Conservation (phyloP, 2,888 invertebrate genomes). For the Drosophila aldrichi region DNA sequence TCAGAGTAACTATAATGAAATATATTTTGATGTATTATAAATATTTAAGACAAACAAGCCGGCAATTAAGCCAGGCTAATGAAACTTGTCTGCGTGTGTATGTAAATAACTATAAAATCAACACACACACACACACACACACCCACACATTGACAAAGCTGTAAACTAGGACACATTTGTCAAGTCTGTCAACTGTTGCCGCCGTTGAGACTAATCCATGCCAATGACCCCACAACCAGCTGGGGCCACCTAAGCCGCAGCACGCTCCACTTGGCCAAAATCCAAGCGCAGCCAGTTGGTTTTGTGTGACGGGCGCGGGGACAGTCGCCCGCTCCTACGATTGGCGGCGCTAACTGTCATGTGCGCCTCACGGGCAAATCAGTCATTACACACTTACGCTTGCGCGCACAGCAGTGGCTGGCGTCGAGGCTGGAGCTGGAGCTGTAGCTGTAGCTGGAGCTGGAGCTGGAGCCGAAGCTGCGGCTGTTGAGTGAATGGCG, state of each 20-base stretch:
- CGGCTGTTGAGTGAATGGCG: constrained; percentile 12
- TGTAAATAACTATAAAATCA: constrained; percentile 35
- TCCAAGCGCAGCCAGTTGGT: constrained; percentile 64
- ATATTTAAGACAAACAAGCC: constrained; percentile 49
- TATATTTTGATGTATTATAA: constrained; percentile 41
- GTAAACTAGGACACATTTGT: constrained; percentile 63
- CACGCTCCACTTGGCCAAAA: constrained; percentile 77
- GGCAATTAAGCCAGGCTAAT: constrained; percentile 57
- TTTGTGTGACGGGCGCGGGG: constrained; percentile 39
- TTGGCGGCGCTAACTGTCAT: constrained; percentile 50
- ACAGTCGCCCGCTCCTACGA: constrained; percentile 19
- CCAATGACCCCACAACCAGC: constrained; percentile 69
- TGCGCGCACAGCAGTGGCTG: constrained; percentile 49
- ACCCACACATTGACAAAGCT: constrained; percentile 6
- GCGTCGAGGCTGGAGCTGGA: constrained; percentile 15
- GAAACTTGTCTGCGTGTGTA: constrained; percentile 28
- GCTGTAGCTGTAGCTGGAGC: neutral
- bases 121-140: constrained; percentile 26
- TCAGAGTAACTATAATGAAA: constrained; percentile 27
- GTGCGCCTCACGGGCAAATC: constrained; percentile 73
- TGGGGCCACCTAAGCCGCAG: constrained; percentile 75
- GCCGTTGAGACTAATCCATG: constrained; percentile 57
- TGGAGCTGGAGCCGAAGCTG: constrained; percentile 14
- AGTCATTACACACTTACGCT: constrained; percentile 79
- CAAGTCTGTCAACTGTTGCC: constrained; percentile 70